A percentile compares a stretch with the other conserved stretches of the same genome.
Conservation (phyloP, 2,888 invertebrate genomes). For the Zhuqinia jingwanae region DNA sequence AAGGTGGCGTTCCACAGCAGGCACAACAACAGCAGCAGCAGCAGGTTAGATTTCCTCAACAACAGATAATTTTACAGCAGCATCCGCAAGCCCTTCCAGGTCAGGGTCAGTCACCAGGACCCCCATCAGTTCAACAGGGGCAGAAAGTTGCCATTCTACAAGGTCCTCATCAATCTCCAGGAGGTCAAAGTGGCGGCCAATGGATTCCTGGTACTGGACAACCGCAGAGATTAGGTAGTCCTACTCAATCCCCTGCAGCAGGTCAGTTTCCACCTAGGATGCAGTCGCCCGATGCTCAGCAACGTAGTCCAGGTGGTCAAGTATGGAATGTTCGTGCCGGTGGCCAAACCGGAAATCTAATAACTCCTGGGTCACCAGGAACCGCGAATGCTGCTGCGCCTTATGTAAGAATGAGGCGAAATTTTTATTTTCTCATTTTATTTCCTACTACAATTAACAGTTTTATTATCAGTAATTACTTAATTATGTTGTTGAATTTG, state of each 20-base stretch:
- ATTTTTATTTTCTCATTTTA: neutral
- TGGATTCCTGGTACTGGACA: conserved; percentile 64
- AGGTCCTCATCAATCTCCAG: conserved; percentile 66
- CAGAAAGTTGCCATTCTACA: conserved; percentile 71
- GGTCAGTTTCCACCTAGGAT: conserved; percentile 56
- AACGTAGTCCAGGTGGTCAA: conserved; percentile 62
- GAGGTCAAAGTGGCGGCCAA: conserved; percentile 22
- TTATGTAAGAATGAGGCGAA: conserved; percentile 65
- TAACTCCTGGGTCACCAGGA: conserved; percentile 54
- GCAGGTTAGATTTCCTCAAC: conserved; percentile 66
- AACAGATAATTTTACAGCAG: conserved; percentile 74
- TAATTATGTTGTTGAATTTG: conserved; percentile 17
- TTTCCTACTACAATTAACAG: neutral
- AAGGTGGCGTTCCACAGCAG: conserved; percentile 61
- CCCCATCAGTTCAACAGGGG: neutral
- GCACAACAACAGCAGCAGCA: conserved; percentile 73
- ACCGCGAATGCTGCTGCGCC: conserved; percentile 35
- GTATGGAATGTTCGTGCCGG: conserved; percentile 65
- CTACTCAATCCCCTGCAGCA: conserved; percentile 50
- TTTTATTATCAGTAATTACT: conserved; percentile 24
- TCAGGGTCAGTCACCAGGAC: conserved; percentile 12
- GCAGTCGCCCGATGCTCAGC: conserved; percentile 59
- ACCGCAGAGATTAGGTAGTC: conserved; percentile 65
- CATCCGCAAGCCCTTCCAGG: conserved; percentile 63
- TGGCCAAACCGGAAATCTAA: conserved; percentile 10